Evolutionary conservation across 1,140 invertebrate species (phyloP).

Genomic region (Drosophila persimilis): DNA sequence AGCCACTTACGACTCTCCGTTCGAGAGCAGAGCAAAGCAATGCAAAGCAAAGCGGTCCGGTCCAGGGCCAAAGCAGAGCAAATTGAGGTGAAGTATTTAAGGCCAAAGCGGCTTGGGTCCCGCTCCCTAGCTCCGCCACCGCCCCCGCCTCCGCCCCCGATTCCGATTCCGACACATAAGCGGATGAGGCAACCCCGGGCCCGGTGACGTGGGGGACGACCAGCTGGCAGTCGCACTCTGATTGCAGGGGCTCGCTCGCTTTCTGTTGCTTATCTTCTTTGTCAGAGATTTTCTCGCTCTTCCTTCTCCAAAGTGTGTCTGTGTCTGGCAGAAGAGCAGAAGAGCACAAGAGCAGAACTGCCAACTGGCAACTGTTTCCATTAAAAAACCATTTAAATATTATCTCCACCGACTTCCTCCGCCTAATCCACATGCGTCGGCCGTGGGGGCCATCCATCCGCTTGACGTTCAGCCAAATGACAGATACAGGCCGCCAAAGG

Average conservation of each 20-base stretch:
- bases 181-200: conserved; percentile 2
- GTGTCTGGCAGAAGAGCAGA: background rate
- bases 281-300: conserved; percentile 23
- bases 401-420: conserved; percentile 47
- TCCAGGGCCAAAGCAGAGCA: conserved; percentile 13
- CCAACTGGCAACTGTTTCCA: conserved; percentile 43
- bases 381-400: conserved; percentile 73
- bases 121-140: background rate
- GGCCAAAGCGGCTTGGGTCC: conserved; percentile 53
- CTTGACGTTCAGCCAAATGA: conserved; percentile 33
- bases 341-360: too few relatives aligned
- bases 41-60: background rate
- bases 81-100: conserved; percentile 65
- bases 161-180: conserved; percentile 18
- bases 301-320: background rate
- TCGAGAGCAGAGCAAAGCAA: conserved; percentile 3
- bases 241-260: background rate
- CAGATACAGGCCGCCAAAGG: conserved; percentile 10
- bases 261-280: conserved; percentile 36
- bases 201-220: background rate
- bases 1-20: conserved; percentile 8
- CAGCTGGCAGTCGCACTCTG: background rate
- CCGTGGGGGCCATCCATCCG: too few relatives aligned
- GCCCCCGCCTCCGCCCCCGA: too few relatives aligned
- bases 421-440: conserved; percentile 14